Percentiles rank a stretch among this genome's conserved stretches.
Conservation (phyloP, 2,113 vertebrate genomes). For the Solenodon paradoxus region DNA sequence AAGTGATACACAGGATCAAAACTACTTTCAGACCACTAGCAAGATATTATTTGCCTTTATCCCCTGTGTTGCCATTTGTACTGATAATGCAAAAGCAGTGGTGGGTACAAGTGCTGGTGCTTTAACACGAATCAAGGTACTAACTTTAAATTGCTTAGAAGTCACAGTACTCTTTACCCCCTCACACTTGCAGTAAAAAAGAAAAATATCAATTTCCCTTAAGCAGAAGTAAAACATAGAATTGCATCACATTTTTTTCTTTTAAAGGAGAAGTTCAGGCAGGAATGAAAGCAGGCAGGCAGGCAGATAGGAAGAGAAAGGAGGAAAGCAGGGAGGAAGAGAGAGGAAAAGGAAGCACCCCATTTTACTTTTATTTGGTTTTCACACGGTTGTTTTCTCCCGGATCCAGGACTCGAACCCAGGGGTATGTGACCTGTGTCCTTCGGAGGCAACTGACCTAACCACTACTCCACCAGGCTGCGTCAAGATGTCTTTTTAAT, state of each 20-base stretch:
- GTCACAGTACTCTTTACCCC: neutral
- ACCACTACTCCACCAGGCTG: no score
- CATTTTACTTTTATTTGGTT: no score
- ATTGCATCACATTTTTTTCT: no score
- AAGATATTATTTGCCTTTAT: neutral
- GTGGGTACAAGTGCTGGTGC: neutral
- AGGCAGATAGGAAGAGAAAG: no score
- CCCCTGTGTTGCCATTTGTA: neutral
- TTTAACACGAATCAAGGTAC: neutral
- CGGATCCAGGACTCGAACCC: no score
- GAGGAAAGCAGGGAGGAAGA: no score
- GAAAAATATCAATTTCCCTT: neutral
- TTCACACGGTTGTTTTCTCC: no score
- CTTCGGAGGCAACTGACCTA: no score
- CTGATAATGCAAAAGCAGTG: neutral
- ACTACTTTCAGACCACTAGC: neutral
- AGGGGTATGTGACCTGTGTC: no score
- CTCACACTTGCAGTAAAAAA: neutral
- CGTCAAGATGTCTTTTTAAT: neutral
- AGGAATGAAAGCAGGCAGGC: no score
- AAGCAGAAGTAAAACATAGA: neutral
- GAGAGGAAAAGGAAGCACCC: no score
- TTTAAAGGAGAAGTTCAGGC: no score
- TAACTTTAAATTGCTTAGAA: neutral
- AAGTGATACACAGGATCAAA: neutral